Conservation (phyloP, 2,113 vertebrate genomes). For the Microcebus murinus region DNA sequence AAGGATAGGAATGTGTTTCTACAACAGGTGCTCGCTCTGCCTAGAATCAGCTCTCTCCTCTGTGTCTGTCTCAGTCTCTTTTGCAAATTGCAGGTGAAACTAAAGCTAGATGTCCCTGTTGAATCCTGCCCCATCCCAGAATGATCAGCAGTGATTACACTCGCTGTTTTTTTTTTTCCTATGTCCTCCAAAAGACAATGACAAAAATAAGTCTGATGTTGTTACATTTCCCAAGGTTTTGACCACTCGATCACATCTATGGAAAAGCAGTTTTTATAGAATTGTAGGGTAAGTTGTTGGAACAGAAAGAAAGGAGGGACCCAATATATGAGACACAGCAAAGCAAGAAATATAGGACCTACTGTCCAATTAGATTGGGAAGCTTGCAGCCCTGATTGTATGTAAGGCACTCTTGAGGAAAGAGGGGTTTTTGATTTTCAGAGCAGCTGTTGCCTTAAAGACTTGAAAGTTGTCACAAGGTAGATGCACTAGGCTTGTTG, state of each 20-base stretch:
- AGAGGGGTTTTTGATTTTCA: background rate
- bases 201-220: background rate
- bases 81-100: background rate
- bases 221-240: background rate
- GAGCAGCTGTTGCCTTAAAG: background rate
- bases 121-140: background rate
- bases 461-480: background rate
- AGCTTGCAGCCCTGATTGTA: background rate
- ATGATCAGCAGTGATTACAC: background rate
- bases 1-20: background rate
- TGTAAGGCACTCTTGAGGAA: background rate
- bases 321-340: background rate
- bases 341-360: background rate
- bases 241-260: background rate
- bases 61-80: background rate
- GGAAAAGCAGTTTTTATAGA: background rate
- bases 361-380: background rate
- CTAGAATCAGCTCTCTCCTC: background rate
- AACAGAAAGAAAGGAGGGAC: background rate
- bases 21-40: background rate
- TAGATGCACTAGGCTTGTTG: background rate
- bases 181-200: background rate
- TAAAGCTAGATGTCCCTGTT: background rate
- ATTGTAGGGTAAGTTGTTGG: background rate
- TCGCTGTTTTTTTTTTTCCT: background rate